A percentile compares a stretch with the other conserved stretches of the same genome.
Conservation (phyloP, 2,797 vertebrate genomes). For the Meriones psammophilus region DNA sequence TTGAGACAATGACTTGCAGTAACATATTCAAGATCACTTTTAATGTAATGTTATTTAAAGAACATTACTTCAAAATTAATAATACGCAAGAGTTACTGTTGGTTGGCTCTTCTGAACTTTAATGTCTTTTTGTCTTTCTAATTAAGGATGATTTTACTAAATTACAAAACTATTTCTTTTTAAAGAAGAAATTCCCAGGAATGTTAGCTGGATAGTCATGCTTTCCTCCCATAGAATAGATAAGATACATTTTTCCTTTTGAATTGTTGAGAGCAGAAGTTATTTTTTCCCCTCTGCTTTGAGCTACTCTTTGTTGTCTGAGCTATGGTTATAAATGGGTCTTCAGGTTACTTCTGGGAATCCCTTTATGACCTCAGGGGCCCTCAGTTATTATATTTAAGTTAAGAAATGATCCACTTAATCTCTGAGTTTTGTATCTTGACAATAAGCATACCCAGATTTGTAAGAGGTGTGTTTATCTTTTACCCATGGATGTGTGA, state of each 20-base stretch:
- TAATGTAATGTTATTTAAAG: constrained; percentile 47
- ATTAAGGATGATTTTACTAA: neutral
- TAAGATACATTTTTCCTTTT: constrained; percentile 9
- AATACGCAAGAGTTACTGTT: neutral
- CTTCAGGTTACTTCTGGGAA: constrained; percentile 74
- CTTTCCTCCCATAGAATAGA: neutral
- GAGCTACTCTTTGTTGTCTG: neutral
- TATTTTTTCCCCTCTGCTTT: neutral
- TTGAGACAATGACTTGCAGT: constrained; percentile 23
- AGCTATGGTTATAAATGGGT: constrained; percentile 52
- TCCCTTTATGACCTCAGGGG: constrained; percentile 73
- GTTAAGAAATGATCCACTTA: constrained; percentile 67
- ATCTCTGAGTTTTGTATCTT: constrained; percentile 70
- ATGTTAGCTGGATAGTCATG: constrained; percentile 58
- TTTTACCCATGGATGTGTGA: neutral
- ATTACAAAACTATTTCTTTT: constrained; percentile 40
- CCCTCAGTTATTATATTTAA: constrained; percentile 75
- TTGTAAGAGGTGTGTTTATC: neutral
- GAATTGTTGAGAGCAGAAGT: neutral
- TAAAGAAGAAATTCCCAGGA: constrained; percentile 53
- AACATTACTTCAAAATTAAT: constrained; percentile 42
- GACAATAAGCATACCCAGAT: constrained; percentile 25
- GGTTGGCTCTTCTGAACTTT: constrained; percentile 27
- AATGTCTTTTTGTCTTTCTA: constrained; percentile 43
- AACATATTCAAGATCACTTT: constrained; percentile 46